Percentiles rank a stretch among this genome's conserved stretches.
phyloP scores from a whole-genome alignment of 2,113 vertebrate species.

The Pandion haliaetus region DNA sequence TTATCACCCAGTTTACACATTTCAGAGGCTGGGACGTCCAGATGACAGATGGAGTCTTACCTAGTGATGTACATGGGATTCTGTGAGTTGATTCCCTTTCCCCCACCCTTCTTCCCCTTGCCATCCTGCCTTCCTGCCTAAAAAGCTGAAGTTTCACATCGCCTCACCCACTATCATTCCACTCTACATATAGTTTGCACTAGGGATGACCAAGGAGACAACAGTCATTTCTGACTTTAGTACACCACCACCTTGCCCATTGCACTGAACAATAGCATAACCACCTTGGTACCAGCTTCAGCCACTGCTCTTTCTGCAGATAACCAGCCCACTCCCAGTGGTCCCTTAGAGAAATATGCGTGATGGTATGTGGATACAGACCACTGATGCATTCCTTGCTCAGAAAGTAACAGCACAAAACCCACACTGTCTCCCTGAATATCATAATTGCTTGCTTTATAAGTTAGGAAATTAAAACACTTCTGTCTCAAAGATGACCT shows the following conservation, averaged over 20 bases:
- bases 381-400: neutral
- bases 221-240: neutral
- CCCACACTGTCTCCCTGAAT: neutral
- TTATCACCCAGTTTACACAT: neutral
- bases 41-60: neutral
- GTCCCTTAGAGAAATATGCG: neutral
- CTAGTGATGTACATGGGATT: neutral
- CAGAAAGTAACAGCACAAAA: neutral
- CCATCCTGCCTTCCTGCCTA: neutral
- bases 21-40: neutral
- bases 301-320: neutral
- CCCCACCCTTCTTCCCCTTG: neutral
- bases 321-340: neutral
- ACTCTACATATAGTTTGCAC: neutral
- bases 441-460: neutral
- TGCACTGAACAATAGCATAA: neutral
- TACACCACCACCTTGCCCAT: too few relatives aligned
- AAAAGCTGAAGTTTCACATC: neutral
- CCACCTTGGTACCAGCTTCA: neutral
- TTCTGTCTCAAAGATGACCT: conserved; percentile 21
- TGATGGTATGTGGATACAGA: neutral
- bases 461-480: conserved; percentile 16
- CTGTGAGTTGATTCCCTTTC: neutral
- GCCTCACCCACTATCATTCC: neutral
- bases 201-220: neutral